These are phyloP conservation scores for Chaetophractus vellerosus DNA, from an alignment of 2,797 vertebrate genomes.

Conservation along the genomic window DNA sequence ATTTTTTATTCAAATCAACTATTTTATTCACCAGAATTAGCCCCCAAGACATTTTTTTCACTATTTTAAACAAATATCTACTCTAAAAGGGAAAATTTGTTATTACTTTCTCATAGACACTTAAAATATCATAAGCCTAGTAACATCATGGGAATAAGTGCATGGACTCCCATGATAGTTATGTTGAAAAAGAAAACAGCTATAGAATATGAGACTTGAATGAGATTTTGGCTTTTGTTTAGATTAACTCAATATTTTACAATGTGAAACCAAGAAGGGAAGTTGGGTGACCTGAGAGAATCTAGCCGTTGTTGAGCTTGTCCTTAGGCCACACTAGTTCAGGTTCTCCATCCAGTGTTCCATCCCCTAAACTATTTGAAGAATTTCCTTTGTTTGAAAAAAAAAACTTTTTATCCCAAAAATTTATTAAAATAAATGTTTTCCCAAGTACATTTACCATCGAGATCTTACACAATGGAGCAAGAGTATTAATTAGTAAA, in stretches of 20 bases:
- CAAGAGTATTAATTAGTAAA: neutral
- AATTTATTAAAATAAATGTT: conserved; percentile 42
- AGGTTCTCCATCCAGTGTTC: neutral
- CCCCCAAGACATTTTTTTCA: neutral
- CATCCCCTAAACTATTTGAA: neutral
- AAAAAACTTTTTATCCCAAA: neutral
- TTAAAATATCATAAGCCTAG: neutral
- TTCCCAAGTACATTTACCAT: neutral
- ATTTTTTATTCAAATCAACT: conserved; percentile 24
- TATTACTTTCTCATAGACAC: neutral
- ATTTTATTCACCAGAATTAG: neutral
- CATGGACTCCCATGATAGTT: neutral
- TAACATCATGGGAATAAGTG: neutral
- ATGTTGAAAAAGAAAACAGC: neutral
- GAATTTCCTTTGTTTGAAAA: neutral
- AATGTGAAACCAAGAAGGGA: neutral
- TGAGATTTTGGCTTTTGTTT: neutral
- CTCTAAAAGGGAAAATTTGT: conserved; percentile 55
- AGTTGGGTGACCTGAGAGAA: neutral
- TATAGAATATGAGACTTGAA: neutral
- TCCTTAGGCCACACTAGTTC: neutral
- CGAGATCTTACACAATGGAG: neutral
- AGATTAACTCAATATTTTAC: neutral
- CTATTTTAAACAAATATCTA: neutral
- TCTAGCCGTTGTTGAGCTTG: neutral